Base-by-base conservation (phyloP, 2,888 invertebrate genomes). In the Theretra japonica region DNA sequence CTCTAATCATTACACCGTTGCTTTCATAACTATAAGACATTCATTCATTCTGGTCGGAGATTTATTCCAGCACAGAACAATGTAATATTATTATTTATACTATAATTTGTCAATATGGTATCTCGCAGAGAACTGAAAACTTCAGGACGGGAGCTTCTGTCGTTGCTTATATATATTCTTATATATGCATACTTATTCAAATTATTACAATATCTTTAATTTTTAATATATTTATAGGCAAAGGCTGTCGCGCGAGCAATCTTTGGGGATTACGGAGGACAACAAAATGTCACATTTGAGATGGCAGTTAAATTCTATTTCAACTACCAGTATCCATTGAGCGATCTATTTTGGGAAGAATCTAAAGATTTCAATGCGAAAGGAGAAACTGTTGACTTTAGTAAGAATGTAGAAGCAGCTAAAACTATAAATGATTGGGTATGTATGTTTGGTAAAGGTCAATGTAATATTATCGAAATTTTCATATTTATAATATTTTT, bases 401-500 rank as follows among this genome's bases (percentile, higher is more conserved):
- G 68, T 59, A 0, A 85, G 5, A 53, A 72, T 11, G 4, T 15
- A 17, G 21, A 75, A 72, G 77, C 86, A 41, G 83, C 89, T 41
- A 69, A 75, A 2, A 77, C 1, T 28, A 89, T 89, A 7, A 89
- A 89, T 71, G 59, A 76, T 57, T 88, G 86, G 86, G 89, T 88
- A 75, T 68, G 77, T 80, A 65, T 56, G 65, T 72, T 41, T 28
- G 41, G 5, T 56, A 25, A 23, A 62, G 48, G 11, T 41, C 3
- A 41, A 11, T 41, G 15, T 41, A 41, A 41, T 15, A 41, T 41
- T 41, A 11, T 41, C 11, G 41, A 41, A 41, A 0, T 41, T 3
- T 15, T 1, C 3, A 15, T 41, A 41, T 11, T 11, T 2, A 11
- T 41, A 33, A 11, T 15, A 41, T 41, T 41, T 41, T 33, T 41